Conservation (phyloP, 2,797 vertebrate species). For the Scyliorhinus canicula region DNA sequence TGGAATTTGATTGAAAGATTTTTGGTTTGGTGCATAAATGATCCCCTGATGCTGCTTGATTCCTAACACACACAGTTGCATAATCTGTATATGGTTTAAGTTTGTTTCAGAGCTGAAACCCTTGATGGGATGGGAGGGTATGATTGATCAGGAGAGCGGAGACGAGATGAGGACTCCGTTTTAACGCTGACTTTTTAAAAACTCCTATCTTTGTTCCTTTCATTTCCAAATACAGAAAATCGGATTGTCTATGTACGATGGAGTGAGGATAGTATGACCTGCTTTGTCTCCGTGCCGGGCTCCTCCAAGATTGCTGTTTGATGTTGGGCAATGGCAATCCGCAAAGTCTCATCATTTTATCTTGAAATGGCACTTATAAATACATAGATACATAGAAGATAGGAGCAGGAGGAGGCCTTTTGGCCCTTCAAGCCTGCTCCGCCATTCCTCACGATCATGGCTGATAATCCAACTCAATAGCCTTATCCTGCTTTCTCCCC, state of each 20-base stretch:
- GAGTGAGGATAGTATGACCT: not conserved
- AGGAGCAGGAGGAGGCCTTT: too few relatives aligned
- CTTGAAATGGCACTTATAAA: too few relatives aligned
- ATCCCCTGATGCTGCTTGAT: not conserved
- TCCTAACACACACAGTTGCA: not conserved
- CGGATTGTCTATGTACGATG: not conserved
- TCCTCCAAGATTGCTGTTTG: not conserved
- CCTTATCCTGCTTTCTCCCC: too few relatives aligned
- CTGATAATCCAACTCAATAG: too few relatives aligned
- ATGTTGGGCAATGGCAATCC: too few relatives aligned
- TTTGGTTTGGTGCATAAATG: not conserved
- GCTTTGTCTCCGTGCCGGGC: not conserved
- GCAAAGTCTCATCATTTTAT: too few relatives aligned
- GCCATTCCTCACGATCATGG: too few relatives aligned
- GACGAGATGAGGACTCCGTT: not conserved
- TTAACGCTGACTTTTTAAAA: not conserved
- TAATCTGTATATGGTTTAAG: too few relatives aligned
- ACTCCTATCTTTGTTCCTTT: not conserved
- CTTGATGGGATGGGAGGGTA: not conserved
- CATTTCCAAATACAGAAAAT: not conserved
- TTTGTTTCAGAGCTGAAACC: not conserved
- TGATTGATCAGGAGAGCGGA: not conserved
- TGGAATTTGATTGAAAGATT: not conserved
- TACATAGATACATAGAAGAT: too few relatives aligned
- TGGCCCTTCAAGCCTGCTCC: too few relatives aligned